A percentile compares a stretch with the other conserved stretches of the same genome.
These are phyloP conservation scores for Ochotona princeps DNA, from an alignment of 2,113 vertebrate genomes.

Conservation along the genomic window DNA sequence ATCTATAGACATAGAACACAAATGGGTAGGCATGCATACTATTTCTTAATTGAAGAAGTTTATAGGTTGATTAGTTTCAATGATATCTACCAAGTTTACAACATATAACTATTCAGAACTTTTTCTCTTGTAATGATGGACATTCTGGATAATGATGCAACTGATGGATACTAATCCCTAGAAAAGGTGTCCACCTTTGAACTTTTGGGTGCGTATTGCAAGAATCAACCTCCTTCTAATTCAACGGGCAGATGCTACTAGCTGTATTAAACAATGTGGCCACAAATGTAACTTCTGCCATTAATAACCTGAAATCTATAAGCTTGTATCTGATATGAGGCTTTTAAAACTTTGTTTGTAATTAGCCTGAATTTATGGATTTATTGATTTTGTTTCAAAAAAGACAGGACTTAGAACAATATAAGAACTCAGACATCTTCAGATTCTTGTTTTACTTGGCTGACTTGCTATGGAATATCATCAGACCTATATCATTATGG, in stretches of 20 bases:
- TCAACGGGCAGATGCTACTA: background rate
- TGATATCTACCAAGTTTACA: background rate
- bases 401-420: background rate
- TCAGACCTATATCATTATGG: background rate
- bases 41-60: background rate
- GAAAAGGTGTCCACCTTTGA: background rate
- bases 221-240: background rate
- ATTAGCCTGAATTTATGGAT: background rate
- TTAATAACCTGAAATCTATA: background rate
- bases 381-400: conserved; percentile 13
- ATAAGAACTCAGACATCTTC: background rate
- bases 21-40: background rate
- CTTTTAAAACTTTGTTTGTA: background rate
- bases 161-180: background rate
- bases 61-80: background rate
- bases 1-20: background rate
- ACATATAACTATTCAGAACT: background rate
- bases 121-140: background rate
- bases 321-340: background rate
- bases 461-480: background rate
- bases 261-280: background rate
- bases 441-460: background rate
- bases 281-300: background rate
- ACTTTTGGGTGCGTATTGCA: background rate
- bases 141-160: background rate